A percentile compares a stretch with the other conserved stretches of the same genome.
These are phyloP conservation scores for Alces alces DNA, from an alignment of 2,113 vertebrate genomes.

Conservation along the genomic window DNA sequence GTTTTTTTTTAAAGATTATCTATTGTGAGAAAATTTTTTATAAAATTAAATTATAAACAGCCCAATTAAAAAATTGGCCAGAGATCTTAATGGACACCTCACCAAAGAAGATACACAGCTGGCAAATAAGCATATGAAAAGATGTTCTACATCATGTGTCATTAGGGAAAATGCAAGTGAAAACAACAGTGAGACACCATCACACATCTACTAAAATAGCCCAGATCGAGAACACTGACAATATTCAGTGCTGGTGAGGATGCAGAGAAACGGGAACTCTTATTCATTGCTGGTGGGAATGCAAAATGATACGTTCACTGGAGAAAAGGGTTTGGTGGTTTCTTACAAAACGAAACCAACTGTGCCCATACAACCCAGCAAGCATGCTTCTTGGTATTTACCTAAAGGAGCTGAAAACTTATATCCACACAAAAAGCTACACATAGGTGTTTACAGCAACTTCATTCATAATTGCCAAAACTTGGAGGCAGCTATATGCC, in stretches of 20 bases:
- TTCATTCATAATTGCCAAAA: neutral
- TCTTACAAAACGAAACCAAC: neutral
- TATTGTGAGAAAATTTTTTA: neutral
- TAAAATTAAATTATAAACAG: neutral
- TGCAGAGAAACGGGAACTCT: accelerated
- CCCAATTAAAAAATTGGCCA: neutral
- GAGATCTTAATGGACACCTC: neutral
- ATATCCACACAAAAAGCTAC: neutral
- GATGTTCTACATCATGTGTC: accelerated
- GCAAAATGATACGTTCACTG: accelerated
- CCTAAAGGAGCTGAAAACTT: neutral
- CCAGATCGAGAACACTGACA: accelerated
- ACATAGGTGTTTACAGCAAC: accelerated
- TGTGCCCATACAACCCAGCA: neutral
- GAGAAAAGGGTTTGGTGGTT: neutral
- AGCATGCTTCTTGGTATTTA: neutral
- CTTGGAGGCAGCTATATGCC: neutral
- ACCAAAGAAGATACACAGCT: neutral
- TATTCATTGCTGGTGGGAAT: accelerated
- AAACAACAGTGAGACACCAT: accelerated
- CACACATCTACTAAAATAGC: accelerated
- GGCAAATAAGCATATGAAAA: neutral
- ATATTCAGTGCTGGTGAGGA: accelerated
- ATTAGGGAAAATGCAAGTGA: neutral
- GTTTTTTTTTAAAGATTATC: neutral